Evolutionary conservation across 2,797 vertebrate genomes (phyloP).

Genomic region (Nasua narica): DNA sequence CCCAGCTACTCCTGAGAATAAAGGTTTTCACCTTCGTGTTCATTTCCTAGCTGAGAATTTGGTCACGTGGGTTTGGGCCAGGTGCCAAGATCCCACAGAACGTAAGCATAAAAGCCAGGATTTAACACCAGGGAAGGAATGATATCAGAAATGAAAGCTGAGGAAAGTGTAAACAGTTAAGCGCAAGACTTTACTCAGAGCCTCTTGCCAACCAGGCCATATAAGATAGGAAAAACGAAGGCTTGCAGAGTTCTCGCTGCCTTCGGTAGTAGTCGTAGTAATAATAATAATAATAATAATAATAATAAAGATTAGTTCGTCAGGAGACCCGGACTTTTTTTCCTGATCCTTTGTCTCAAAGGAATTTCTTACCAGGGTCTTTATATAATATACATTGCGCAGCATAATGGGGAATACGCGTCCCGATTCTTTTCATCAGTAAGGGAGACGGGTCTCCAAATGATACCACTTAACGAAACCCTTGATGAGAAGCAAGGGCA

Average conservation of each 20-base stretch:
- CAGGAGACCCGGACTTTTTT: neutral
- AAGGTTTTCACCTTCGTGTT: neutral
- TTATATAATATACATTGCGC: neutral
- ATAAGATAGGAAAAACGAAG: neutral
- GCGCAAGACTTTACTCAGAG: neutral
- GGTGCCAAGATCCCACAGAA: neutral
- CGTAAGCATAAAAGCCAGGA: neutral
- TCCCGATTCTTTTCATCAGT: neutral
- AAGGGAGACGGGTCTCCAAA: neutral
- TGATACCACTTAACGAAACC: neutral
- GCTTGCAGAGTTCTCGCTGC: neutral
- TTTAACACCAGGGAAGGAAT: neutral
- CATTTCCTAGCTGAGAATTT: neutral
- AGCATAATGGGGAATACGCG: neutral
- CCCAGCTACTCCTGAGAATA: neutral
- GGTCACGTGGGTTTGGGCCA: neutral
- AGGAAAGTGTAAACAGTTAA: neutral
- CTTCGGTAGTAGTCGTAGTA: neutral
- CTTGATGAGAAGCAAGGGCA: neutral
- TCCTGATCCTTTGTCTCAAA: neutral
- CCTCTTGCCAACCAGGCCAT: neutral
- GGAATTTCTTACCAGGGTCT: neutral
- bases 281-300: neutral
- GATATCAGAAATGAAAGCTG: neutral
- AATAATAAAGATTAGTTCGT: neutral